A percentile compares a stretch with the other conserved stretches of the same genome.
These are phyloP conservation scores for Mobula hypostoma DNA, from an alignment of 2,113 vertebrate genomes.

Conservation along the genomic window DNA sequence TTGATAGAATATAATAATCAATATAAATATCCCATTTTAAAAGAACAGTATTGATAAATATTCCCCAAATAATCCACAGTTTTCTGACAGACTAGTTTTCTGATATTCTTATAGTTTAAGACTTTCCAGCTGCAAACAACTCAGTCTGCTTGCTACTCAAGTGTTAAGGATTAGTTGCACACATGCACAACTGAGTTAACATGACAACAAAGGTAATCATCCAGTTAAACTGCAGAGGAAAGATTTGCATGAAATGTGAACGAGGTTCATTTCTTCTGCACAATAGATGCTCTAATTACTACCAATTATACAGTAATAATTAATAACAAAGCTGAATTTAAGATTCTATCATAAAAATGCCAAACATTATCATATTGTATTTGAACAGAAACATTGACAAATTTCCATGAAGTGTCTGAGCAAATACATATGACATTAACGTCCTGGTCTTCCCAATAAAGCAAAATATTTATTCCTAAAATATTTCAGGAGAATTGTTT, in stretches of 20 bases:
- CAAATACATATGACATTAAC: neutral
- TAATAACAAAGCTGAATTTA: neutral
- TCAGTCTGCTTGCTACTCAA: neutral
- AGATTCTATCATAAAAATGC: neutral
- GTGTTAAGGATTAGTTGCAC: neutral
- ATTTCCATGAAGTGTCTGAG: neutral
- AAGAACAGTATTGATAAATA: too few relatives aligned
- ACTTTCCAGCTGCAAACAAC: neutral
- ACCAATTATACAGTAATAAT: neutral
- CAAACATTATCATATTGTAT: neutral
- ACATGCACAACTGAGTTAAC: neutral
- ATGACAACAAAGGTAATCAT: neutral
- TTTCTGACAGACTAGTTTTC: neutral
- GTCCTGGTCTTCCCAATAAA: neutral
- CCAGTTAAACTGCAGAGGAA: neutral
- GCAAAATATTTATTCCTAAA: neutral
- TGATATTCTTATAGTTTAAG: neutral
- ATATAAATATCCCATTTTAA: too few relatives aligned
- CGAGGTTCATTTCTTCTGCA: neutral
- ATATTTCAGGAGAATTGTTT: neutral
- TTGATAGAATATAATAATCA: too few relatives aligned
- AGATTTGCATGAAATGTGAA: neutral
- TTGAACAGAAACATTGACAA: slow-evolving; percentile 8
- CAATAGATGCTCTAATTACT: neutral
- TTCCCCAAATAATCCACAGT: neutral